Conservation (phyloP, 1,140 invertebrate species). For the Chlorops oryzae region DNA sequence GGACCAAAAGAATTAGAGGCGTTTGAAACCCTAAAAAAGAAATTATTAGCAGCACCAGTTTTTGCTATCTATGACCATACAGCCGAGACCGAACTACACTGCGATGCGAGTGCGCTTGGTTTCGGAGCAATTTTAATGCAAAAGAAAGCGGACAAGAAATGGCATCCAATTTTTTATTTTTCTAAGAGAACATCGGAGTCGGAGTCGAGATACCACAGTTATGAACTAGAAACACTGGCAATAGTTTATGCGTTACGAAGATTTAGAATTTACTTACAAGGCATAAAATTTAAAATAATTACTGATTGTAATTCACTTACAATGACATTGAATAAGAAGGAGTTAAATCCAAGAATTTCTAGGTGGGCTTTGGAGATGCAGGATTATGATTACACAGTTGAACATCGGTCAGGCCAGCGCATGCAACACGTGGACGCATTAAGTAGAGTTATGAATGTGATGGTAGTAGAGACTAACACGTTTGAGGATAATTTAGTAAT, state of each 20-base stretch:
- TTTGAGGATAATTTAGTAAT: too few relatives aligned
- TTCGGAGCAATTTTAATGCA: constrained; percentile 35
- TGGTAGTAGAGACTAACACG: not conserved
- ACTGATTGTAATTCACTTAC: too few relatives aligned
- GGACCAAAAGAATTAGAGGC: not conserved
- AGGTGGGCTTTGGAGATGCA: not conserved
- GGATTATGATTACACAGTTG: too few relatives aligned
- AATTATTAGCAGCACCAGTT: constrained; percentile 21
- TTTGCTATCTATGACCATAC: constrained; percentile 34
- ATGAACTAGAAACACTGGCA: constrained; percentile 51
- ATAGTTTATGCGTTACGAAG: constrained; percentile 50
- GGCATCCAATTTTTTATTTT: constrained; percentile 44
- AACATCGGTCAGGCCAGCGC: too few relatives aligned
- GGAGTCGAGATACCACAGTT: constrained; percentile 48
- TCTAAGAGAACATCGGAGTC: constrained; percentile 27
- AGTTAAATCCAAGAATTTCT: constrained; percentile 45
- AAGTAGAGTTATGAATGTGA: not conserved
- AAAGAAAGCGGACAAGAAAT: constrained; percentile 17
- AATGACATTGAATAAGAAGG: too few relatives aligned
- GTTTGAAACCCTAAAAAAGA: constrained; percentile 7
- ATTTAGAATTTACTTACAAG: too few relatives aligned
- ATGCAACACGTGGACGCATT: too few relatives aligned
- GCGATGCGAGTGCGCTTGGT: constrained; percentile 19
- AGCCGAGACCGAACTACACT: constrained; percentile 27
- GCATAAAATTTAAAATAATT: constrained; percentile 47